These are phyloP conservation scores for Peromyscus polionotus DNA, from an alignment of 2,113 vertebrate genomes.

Conservation along the genomic window DNA sequence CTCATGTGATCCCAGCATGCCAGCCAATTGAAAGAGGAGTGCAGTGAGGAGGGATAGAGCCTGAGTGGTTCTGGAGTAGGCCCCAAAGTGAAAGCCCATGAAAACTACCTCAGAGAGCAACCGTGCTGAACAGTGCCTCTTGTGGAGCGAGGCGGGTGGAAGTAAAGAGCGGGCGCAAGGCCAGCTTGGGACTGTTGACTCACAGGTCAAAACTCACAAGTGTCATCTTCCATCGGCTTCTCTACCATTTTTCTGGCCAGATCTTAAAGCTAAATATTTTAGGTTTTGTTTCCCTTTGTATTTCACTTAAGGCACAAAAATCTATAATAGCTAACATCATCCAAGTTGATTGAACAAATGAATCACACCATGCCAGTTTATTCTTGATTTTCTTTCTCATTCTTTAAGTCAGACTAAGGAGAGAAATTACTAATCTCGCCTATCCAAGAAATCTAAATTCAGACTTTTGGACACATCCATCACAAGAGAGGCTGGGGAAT, in stretches of 20 bases:
- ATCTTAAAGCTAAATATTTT: background rate
- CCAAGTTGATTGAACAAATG: background rate
- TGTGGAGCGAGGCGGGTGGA: background rate
- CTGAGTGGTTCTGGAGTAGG: background rate
- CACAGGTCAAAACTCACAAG: background rate
- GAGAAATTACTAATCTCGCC: background rate
- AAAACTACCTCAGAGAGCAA: background rate
- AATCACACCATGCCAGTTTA: background rate
- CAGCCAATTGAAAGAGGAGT: background rate
- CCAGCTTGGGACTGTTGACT: no score
- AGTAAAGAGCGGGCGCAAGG: accelerated
- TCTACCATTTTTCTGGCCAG: background rate
- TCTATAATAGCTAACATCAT: background rate
- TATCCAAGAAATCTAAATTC: background rate
- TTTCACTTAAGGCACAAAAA: background rate
- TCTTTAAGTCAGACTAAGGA: conserved; percentile 7
- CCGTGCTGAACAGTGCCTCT: background rate
- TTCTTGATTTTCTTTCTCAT: background rate
- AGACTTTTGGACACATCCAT: background rate
- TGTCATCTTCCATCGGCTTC: background rate
- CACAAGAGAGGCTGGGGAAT: background rate
- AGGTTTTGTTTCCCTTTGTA: background rate
- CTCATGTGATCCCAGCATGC: background rate
- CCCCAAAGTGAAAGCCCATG: background rate
- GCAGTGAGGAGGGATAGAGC: background rate